Evolutionary conservation across 2,888 invertebrate species (phyloP).

Genomic region (Cancer borealis): DNA sequence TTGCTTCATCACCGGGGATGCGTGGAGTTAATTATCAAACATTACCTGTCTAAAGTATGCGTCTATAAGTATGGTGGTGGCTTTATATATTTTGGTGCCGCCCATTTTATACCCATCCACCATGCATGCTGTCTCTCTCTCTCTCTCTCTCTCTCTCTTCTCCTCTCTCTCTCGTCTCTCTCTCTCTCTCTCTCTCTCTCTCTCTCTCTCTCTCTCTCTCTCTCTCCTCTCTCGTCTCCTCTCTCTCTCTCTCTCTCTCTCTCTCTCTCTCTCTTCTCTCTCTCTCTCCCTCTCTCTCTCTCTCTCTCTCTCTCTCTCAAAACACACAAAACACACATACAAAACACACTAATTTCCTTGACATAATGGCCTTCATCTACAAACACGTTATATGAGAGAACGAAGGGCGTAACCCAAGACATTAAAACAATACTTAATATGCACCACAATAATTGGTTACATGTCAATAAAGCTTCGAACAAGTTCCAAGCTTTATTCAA

Average conservation of each 20-base stretch:
- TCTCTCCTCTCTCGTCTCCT: not conserved
- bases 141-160: not conserved
- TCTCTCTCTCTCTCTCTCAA: conserved; percentile 25
- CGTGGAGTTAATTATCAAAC: conserved; percentile 61
- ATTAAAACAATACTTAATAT: conserved; percentile 28
- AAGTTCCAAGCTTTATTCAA: not conserved
- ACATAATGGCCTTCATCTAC: conserved; percentile 33
- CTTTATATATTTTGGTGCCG: conserved; percentile 52
- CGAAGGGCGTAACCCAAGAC: not conserved
- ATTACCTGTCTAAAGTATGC: conserved; percentile 63
- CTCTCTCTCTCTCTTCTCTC: conserved; percentile 34
- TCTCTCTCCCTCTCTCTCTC: conserved; percentile 45
- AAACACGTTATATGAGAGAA: conserved; percentile 15
- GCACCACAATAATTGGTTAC: not conserved
- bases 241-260: not conserved
- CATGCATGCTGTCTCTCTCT: not conserved
- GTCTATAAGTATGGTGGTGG: conserved; percentile 63
- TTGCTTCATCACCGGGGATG: conserved; percentile 53
- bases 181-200: conserved; percentile 51
- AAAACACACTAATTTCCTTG: not conserved
- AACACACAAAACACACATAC: not conserved
- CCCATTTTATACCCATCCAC: not conserved
- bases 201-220: not conserved
- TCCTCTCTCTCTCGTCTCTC: conserved; percentile 42
- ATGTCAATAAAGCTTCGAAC: not conserved